Base-by-base conservation (phyloP, 2,888 invertebrate genomes). In the Meloe dianella region DNA sequence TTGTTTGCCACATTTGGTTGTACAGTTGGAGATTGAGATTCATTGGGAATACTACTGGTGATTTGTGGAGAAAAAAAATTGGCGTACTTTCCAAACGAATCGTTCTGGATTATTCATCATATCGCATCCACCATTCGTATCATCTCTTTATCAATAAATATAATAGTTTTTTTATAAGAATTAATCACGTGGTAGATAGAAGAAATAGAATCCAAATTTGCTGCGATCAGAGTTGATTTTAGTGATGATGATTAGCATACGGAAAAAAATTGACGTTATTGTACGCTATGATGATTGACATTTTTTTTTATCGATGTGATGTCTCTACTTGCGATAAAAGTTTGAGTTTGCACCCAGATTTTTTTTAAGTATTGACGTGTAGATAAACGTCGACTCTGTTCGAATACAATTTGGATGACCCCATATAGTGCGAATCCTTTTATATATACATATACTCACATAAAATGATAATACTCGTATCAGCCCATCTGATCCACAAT, bases 61-160 rank as follows among this genome's bases (percentile, higher is more conserved):
- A 8, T 35, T 35, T 32, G n/a, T n/a, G n/a, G n/a, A n/a, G n/a
- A n/a, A n/a, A 7, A 1, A 32, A 32, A 32, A 32, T 32, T 32
- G 32, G 1, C 32, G 8, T n/a, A n/a, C n/a, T n/a, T n/a, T n/a
- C 10, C 12, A 35, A 12, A 8, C 9, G 38, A 22, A 20, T 22
- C 20, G 51, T 22, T 22, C 51, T 51, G 17, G 5, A 17, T 41
- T 41, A 51, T 22, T 51, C 51, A 51, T 51, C 51, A 51, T 51
- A 51, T 51, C 51, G 51, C 51, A 22, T 22, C 12, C 22, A 20
- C 8, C 51, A 51, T 22, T 22, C 38, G 22, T 51, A 51, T 51
- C 51, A 51, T 51, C 10, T 24, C 47, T 51, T 24, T 51, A 51
- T 51, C 51, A 51, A 47, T 20, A 20, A 47, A 47, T 41, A 41